phyloP scores from a whole-genome alignment of 2,113 vertebrate species.

The Mustelus asterias region DNA sequence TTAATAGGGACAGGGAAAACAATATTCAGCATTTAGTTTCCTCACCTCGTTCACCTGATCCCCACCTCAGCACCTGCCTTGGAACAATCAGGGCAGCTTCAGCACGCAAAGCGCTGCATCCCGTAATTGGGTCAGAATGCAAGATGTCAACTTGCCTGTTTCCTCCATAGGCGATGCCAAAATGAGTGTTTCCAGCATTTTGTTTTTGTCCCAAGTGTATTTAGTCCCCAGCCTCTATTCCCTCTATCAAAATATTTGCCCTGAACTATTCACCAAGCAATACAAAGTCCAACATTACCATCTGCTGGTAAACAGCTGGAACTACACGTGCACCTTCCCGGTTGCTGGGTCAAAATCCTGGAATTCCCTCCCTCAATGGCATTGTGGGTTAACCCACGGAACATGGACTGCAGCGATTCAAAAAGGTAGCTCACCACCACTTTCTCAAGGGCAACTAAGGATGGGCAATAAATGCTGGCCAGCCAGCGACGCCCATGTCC shows the following conservation, averaged over 20 bases:
- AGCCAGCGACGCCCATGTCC: no score
- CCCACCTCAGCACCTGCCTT: not conserved
- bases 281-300: conserved; percentile 7
- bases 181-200: not conserved
- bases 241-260: not conserved
- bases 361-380: no score
- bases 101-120: not conserved
- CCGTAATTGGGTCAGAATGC: not conserved
- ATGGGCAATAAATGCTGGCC: no score
- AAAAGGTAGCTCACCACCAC: no score
- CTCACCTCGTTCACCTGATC: not conserved
- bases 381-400: no score
- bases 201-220: not conserved
- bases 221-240: not conserved
- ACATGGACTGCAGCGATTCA: no score
- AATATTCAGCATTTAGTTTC: not conserved
- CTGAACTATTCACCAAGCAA: not conserved
- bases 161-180: not conserved
- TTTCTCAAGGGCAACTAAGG: no score
- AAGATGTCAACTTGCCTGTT: not conserved
- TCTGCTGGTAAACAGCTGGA: not conserved
- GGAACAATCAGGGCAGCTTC: not conserved
- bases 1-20: not conserved
- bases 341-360: not conserved
- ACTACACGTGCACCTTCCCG: not conserved